phyloP scores from a whole-genome alignment of 1,140 invertebrate genomes.

The Drosophila bocqueti region DNA sequence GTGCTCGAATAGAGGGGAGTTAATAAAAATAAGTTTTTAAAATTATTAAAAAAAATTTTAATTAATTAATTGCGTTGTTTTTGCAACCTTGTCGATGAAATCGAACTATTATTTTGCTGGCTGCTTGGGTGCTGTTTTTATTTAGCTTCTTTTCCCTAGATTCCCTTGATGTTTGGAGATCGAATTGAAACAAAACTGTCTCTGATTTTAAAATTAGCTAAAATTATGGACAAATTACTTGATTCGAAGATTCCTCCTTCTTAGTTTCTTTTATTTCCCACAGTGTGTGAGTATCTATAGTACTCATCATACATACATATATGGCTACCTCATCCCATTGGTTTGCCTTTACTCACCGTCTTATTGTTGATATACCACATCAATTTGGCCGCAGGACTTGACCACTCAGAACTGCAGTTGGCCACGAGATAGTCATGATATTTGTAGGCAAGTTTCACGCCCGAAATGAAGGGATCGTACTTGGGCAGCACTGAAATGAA shows the following conservation, averaged over 20 bases:
- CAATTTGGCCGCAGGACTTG: constrained; percentile 85
- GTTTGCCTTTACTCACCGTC: constrained; percentile 64
- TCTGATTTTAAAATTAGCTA: too few relatives aligned
- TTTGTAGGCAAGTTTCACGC: constrained; percentile 79
- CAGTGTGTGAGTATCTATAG: not conserved
- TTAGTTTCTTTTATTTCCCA: not conserved
- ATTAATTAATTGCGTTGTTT: too few relatives aligned
- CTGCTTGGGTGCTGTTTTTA: not conserved
- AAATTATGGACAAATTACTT: too few relatives aligned
- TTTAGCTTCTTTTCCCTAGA: not conserved
- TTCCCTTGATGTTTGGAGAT: not conserved
- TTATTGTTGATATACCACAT: constrained; percentile 86
- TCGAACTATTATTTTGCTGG: too few relatives aligned
- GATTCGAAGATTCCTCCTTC: too few relatives aligned
- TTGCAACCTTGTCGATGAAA: not conserved
- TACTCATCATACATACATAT: not conserved
- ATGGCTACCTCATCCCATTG: not conserved
- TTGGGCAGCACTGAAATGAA: constrained; percentile 84
- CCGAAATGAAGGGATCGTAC: constrained; percentile 84
- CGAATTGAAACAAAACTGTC: not conserved
- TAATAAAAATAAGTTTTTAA: not conserved
- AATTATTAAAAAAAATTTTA: not conserved
- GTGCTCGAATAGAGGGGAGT: not conserved
- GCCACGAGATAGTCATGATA: constrained; percentile 85
- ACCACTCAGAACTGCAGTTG: constrained; percentile 85